A percentile compares a stretch with the other conserved stretches of the same genome.
phyloP scores from a whole-genome alignment of 92 coral and sea anemone genomes.

The Hydrozoanthus gracilis region DNA sequence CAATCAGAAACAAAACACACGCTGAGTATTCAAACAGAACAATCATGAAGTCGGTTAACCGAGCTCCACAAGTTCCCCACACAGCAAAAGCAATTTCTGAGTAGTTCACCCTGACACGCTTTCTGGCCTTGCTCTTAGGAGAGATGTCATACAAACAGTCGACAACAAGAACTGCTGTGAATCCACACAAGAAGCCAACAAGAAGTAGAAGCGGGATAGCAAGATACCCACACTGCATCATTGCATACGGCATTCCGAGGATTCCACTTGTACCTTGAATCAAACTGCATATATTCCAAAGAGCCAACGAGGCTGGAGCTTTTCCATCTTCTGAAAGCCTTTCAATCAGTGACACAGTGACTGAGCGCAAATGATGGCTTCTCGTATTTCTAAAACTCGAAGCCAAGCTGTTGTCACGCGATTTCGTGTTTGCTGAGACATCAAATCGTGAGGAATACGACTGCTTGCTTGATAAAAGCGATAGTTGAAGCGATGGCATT shows the following conservation, averaged over 20 bases:
- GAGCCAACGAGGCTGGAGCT: slow-evolving; percentile 73
- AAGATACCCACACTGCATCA: slow-evolving; percentile 75
- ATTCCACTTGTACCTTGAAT: slow-evolving; percentile 74
- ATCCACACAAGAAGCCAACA: slow-evolving; percentile 69
- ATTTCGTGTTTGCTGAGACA: neutral
- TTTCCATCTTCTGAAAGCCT: slow-evolving; percentile 79
- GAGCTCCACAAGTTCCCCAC: slow-evolving; percentile 87
- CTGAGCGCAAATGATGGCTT: slow-evolving; percentile 21
- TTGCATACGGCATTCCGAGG: slow-evolving; percentile 81
- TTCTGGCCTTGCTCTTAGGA: slow-evolving; percentile 80
- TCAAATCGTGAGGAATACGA: neutral
- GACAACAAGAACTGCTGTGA: slow-evolving; percentile 64
- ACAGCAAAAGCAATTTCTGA: slow-evolving; percentile 84
- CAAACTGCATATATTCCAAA: slow-evolving; percentile 85
- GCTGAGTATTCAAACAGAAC: slow-evolving; percentile 68
- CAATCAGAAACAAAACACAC: slow-evolving; percentile 67
- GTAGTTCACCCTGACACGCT: slow-evolving; percentile 78
- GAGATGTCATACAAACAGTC: slow-evolving; percentile 85
- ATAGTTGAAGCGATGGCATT: slow-evolving; percentile 90
- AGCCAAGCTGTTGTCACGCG: slow-evolving; percentile 30
- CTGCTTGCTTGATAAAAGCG: slow-evolving; percentile 63
- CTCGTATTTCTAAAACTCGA: neutral
- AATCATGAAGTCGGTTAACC: slow-evolving; percentile 73
- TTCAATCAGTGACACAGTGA: slow-evolving; percentile 70
- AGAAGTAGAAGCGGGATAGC: slow-evolving; percentile 58